Evolutionary conservation across 1,140 invertebrate species (phyloP).

Genomic region (Aleiodes sp.): DNA sequence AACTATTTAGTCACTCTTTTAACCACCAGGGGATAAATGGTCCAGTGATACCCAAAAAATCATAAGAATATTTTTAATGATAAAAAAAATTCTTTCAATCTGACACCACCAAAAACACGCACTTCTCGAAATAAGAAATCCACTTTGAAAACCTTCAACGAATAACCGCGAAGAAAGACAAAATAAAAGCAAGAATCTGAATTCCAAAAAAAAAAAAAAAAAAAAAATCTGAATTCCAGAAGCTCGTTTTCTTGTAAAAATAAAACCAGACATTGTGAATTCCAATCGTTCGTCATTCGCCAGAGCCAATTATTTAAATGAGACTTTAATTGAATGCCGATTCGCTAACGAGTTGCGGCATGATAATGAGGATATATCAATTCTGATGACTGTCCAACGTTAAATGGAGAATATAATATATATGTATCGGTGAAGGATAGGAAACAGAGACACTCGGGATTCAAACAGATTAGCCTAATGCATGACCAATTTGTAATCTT

Average conservation of each 20-base stretch:
- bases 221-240: slow-evolving; percentile 5
- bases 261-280: slow-evolving; percentile 18
- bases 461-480: slow-evolving; percentile 48
- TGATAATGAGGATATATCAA: slow-evolving; percentile 35
- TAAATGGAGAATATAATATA: not conserved
- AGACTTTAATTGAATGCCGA: slow-evolving; percentile 36
- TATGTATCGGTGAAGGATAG: not conserved
- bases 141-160: no score
- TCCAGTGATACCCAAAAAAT: not conserved
- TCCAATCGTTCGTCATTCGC: slow-evolving; percentile 13
- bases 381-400: slow-evolving; percentile 8
- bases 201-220: not conserved
- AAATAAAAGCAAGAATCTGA: no score
- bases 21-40: slow-evolving; percentile 36
- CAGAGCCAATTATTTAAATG: slow-evolving; percentile 33
- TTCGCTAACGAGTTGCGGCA: slow-evolving; percentile 31
- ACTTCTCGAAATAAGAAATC: no score
- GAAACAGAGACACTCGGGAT: not conserved
- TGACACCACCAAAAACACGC: no score
- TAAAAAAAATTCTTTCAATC: not conserved
- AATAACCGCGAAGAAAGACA: no score
- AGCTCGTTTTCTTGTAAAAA: slow-evolving; percentile 12
- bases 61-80: not conserved
- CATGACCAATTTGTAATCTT: slow-evolving; percentile 50
- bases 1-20: slow-evolving; percentile 46